Base-by-base conservation (phyloP, 1,140 invertebrate species). In the Lordiphosa clarofinis region DNA sequence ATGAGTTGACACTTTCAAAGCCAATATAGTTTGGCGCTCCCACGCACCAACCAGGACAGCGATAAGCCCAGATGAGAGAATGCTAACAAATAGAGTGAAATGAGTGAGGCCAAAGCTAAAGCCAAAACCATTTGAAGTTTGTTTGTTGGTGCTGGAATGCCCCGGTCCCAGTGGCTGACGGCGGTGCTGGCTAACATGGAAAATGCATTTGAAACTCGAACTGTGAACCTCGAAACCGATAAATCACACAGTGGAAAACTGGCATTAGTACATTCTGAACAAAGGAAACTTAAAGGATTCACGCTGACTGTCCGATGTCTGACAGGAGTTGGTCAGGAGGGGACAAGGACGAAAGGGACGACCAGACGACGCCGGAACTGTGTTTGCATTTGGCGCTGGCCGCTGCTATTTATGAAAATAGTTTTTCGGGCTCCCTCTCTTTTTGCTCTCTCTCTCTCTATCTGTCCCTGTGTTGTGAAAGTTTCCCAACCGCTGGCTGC, bases 241-340 rank as follows among this genome's bases (percentile, higher is more conserved):
- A 87, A 87, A 87, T 87, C 84, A 87, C 84, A 82, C 66, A 71
- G 76, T 84, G 84, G 64, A 87, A 87, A 82, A 87, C 84, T 74
- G 73, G 84, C 70, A 87, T 87, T 87, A 82, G 75, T 79, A 76
- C 73, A 82, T 67, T 74, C 39, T 60, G 58, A 59, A 71, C 68
- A 75, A 71, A 66, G 44, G 72, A 73, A 84, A 76, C 76, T 82
- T 79, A 86, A 86, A 76, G 81, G 75, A 87, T 87, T 87, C 82
- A 66, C 66, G 58, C 64, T 70, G 76, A 44, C 53, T 63, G 65
- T 66, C 74, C 56, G 49, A 46, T 56, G 48, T 53, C 40, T 47
- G 57, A 38, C 66, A 56, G 49, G 64, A 59, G 56, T 72, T 57
- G 50, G 42, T 55, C 53, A 48, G 38, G 52, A 60, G 46, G 21